Conservation (phyloP, 92 coral and sea anemone genomes). For the Umimayanthus chanpuru region DNA sequence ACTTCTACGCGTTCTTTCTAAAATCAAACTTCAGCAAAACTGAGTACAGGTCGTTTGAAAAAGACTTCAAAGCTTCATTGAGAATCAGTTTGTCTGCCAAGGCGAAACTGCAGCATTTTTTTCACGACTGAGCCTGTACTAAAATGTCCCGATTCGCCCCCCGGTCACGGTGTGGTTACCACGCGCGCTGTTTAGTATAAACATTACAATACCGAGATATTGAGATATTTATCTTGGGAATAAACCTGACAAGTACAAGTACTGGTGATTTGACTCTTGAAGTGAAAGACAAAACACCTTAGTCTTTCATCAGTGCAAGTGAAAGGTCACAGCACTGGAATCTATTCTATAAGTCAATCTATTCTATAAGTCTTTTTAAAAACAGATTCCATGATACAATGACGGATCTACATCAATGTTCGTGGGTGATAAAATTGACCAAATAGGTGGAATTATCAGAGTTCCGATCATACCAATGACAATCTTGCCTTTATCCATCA, state of each 20-base stretch:
- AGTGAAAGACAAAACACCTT: neutral
- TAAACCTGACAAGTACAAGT: conserved; percentile 10
- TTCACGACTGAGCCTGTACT: neutral
- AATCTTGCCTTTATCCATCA: neutral
- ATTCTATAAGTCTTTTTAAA: neutral
- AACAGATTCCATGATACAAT: neutral
- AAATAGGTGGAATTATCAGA: neutral
- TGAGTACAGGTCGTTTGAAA: neutral
- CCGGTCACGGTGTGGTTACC: neutral
- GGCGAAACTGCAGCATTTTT: neutral
- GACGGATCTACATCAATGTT: neutral
- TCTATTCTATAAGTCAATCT: neutral
- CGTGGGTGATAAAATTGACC: neutral
- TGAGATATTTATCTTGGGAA: neutral
- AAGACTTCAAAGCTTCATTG: neutral
- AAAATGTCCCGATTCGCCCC: neutral
- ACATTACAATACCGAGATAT: neutral
- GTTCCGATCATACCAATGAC: conserved; percentile 29
- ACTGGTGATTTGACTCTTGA: neutral
- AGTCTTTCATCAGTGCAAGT: neutral
- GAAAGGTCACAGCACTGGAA: neutral
- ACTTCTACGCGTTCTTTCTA: too few relatives aligned
- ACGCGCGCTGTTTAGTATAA: neutral
- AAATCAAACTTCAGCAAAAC: too few relatives aligned
- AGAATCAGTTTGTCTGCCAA: too few relatives aligned